Conservation (phyloP, 2,888 invertebrate genomes). For the Nysson spinosus region DNA sequence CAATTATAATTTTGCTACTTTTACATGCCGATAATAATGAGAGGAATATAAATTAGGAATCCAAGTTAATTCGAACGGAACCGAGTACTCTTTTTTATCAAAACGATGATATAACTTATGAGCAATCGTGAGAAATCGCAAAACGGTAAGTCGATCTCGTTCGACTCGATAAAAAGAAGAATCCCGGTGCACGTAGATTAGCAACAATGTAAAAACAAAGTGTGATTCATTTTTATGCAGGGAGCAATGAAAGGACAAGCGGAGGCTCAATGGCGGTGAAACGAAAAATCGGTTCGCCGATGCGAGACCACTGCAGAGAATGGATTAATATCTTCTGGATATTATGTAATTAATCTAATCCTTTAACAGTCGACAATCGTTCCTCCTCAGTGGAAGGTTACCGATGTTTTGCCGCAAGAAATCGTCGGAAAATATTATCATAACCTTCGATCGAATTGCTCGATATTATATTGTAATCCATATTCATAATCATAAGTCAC, state of each 20-base stretch:
- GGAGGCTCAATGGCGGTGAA: constrained; percentile 25
- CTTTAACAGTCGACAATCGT: not conserved
- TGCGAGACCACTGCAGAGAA: constrained; percentile 38
- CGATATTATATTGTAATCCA: too few relatives aligned
- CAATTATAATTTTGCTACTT: too few relatives aligned
- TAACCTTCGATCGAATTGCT: too few relatives aligned
- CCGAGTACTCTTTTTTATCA: not conserved
- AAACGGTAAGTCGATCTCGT: constrained; percentile 15
- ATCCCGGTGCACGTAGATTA: too few relatives aligned
- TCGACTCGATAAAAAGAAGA: constrained; percentile 5
- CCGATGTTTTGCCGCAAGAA: too few relatives aligned
- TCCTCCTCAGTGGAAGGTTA: too few relatives aligned
- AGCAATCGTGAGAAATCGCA: not conserved
- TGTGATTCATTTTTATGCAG: constrained; percentile 21
- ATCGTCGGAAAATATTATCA: too few relatives aligned
- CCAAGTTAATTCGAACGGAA: constrained; percentile 39
- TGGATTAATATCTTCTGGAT: constrained; percentile 11
- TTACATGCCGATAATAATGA: too few relatives aligned
- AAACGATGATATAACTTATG: too few relatives aligned
- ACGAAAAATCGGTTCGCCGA: constrained; percentile 27
- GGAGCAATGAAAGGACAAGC: constrained; percentile 41
- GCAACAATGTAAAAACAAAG: too few relatives aligned
- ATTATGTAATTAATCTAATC: not conserved
- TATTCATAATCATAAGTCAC: too few relatives aligned
- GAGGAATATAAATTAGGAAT: too few relatives aligned